phyloP scores from a whole-genome alignment of 2,113 vertebrate species.

The Pavo muticus region DNA sequence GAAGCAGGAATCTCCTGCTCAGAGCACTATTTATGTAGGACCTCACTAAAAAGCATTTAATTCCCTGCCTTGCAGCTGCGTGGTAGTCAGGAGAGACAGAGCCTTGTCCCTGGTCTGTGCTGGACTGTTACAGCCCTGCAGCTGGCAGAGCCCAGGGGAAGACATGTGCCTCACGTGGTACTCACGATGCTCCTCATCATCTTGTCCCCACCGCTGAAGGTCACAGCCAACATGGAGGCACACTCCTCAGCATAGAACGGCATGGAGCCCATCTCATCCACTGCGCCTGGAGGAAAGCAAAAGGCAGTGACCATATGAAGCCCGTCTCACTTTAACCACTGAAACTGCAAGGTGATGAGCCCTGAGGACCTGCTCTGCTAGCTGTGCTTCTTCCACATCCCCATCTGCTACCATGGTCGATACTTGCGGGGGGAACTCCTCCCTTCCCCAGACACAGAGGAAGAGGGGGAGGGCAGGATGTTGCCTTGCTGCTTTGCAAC shows the following conservation, averaged over 20 bases:
- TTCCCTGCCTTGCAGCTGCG: accelerated
- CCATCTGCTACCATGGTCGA: background rate
- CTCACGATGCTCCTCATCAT: slow-evolving; percentile 93
- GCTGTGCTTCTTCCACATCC: background rate
- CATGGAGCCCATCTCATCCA: slow-evolving; percentile 92
- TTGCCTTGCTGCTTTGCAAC: background rate
- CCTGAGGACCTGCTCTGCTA: background rate
- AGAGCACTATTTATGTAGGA: background rate
- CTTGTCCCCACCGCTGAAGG: slow-evolving; percentile 93
- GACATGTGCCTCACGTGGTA: background rate
- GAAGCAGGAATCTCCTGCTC: background rate
- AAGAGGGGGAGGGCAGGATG: background rate
- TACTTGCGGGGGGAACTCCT: background rate
- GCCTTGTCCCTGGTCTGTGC: accelerated
- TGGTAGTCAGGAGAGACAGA: accelerated
- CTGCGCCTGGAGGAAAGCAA: slow-evolving; percentile 81
- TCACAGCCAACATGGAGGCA: slow-evolving; percentile 95
- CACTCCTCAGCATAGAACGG: slow-evolving; percentile 96
- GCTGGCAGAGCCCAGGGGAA: background rate
- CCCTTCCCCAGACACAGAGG: background rate
- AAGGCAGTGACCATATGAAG: accelerated
- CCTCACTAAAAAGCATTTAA: accelerated
- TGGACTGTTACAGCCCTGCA: accelerated
- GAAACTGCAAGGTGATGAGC: accelerated
- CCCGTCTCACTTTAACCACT: accelerated